Evolutionary conservation across 2,888 invertebrate species (phyloP).

Genomic region (Dynastes hyllus): DNA sequence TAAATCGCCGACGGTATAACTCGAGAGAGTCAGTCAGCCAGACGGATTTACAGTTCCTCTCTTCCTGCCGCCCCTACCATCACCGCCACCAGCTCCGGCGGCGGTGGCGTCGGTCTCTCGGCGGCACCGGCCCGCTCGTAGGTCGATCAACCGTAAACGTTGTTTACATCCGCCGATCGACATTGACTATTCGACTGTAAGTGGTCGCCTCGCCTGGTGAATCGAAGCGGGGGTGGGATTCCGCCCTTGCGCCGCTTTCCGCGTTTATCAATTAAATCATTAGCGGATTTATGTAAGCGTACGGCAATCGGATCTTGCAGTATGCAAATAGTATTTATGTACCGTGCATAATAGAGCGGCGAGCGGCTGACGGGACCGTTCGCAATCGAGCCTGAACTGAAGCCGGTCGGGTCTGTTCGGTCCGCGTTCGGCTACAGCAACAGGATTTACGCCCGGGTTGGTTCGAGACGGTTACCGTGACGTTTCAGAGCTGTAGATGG

Average conservation of each 20-base stretch:
- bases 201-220: not conserved
- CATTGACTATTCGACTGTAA: slow-evolving; percentile 39
- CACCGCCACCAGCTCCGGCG: not conserved
- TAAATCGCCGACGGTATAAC: not conserved
- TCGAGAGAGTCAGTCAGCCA: slow-evolving; percentile 17
- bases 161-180: slow-evolving; percentile 36
- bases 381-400: not conserved
- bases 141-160: slow-evolving; percentile 40
- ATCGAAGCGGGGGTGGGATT: not conserved
- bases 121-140: not conserved
- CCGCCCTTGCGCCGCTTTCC: not conserved
- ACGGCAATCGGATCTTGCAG: slow-evolving; percentile 61
- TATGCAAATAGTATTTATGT: slow-evolving; percentile 60
- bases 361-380: not conserved
- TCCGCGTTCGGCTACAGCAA: not conserved
- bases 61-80: not conserved
- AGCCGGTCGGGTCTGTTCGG: not conserved
- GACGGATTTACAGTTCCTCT: slow-evolving; percentile 21
- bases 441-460: too few species aligned
- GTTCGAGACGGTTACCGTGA: not conserved
- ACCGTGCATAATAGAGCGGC: slow-evolving; percentile 47
- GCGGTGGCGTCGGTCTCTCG: not conserved
- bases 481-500: not conserved
- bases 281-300: slow-evolving; percentile 64
- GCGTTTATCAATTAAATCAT: slow-evolving; percentile 62